Base-by-base conservation (phyloP, 2,113 vertebrate genomes). In the Pedetes capensis region DNA sequence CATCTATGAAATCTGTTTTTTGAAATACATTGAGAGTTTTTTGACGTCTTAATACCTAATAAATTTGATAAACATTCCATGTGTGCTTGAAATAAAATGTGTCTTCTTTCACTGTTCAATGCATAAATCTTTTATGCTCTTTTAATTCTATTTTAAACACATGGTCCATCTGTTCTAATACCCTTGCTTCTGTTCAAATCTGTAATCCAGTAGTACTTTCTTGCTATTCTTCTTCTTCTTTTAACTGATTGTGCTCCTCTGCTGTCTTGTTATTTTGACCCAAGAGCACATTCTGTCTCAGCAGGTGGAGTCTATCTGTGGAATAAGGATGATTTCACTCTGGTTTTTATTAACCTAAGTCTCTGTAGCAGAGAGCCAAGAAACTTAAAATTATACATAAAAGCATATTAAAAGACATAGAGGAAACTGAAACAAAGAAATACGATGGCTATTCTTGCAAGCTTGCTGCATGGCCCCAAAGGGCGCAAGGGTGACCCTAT, bases 71-170 rank as follows among this genome's bases (percentile, higher is more conserved):
- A 61, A 89, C 23, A 8, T 61, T 68, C 8, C n/a, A 16, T 81
- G 44, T 74, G 12, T 69, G 27, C 59, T 88, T 93, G 32, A 93
- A 83, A 79, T 84, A 74, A 87, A 69, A 49, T 80, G 34, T 80
- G 27, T 29, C 42, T 55, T 81, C n/a, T 71, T 80, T 53, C 53
- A 55, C 25, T 44, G 47, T 10, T 59, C 8, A 59, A 81, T 13
- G 2, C 14, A 18, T 44, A 68, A 37, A 44, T 90, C 37, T 83
- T 92, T 75, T 42, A 69, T 27, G 61, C 57, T 64, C 22, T 34
- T 80, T 92, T 76, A 88, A 44, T 91, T 88, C 71, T 61, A n/a
- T 79, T 78, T 96, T 76, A 76, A 88, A 79, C 25, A 55, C 6
- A 61, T n/a, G 37, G 20, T 20, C 64, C 59, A 94, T 88, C 49